phyloP scores from a whole-genome alignment of 2,888 invertebrate species.

The Clostera curtula region DNA sequence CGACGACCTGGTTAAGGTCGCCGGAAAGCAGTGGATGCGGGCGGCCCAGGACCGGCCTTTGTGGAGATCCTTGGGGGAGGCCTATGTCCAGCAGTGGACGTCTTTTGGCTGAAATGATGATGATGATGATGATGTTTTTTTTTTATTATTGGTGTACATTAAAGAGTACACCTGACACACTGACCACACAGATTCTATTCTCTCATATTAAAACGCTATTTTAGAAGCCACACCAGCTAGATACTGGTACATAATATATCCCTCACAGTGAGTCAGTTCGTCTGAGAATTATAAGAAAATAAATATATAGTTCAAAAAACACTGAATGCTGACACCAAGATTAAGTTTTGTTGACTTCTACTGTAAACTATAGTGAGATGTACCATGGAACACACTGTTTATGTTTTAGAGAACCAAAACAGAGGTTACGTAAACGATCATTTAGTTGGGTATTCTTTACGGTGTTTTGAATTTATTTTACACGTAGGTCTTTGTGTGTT shows the following conservation, averaged over 20 bases:
- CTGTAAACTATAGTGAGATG: slow-evolving; percentile 13
- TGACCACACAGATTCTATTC: too few species aligned
- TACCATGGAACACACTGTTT: slow-evolving; percentile 19
- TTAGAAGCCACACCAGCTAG: slow-evolving; percentile 11
- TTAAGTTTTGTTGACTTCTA: slow-evolving; percentile 14
- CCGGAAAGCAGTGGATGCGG: too few species aligned
- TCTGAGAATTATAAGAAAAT: slow-evolving; percentile 20
- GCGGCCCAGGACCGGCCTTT: too few species aligned
- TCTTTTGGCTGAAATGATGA: too few species aligned
- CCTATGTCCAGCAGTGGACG: too few species aligned
- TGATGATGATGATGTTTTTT: too few species aligned
- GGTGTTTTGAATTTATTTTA: too few species aligned
- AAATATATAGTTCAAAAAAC: slow-evolving; percentile 18
- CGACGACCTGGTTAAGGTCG: too few species aligned
- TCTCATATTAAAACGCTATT: slow-evolving; percentile 1
- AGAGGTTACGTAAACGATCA: slow-evolving; percentile 13
- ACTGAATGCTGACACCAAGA: slow-evolving; percentile 18
- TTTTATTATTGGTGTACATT: too few species aligned
- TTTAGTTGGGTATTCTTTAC: slow-evolving; percentile 3
- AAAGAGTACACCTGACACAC: too few species aligned
- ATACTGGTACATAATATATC: slow-evolving; percentile 19
- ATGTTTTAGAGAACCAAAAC: slow-evolving; percentile 11
- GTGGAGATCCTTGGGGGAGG: too few species aligned
- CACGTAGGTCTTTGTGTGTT: too few species aligned
- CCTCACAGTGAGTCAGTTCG: slow-evolving; percentile 24